Percentiles rank a stretch among this genome's conserved stretches.
phyloP scores from a whole-genome alignment of 2,113 vertebrate species.

The Anoura caudifer region DNA sequence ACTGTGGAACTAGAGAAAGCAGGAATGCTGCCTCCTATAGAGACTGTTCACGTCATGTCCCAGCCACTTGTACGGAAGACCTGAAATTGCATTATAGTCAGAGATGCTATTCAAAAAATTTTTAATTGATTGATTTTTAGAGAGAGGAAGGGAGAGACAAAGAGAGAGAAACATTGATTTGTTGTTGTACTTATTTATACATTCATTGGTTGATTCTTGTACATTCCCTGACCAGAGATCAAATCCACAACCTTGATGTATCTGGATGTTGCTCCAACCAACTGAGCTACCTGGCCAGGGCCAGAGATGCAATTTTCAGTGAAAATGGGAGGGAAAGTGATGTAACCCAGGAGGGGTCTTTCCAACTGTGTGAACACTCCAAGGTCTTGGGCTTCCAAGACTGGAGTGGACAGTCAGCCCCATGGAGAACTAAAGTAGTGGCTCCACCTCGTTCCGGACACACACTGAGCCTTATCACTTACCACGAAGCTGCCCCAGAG shows the following conservation, averaged over 20 bases:
- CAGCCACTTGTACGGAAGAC: neutral
- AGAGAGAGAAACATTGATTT: too few species aligned
- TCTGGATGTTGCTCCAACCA: too few species aligned
- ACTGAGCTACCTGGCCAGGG: too few species aligned
- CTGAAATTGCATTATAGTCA: neutral
- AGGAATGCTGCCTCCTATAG: neutral
- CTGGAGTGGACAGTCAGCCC: slow-evolving; percentile 61
- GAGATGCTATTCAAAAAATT: neutral
- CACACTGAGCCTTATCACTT: neutral
- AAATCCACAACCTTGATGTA: too few species aligned
- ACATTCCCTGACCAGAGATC: too few species aligned
- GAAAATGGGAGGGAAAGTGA: neutral
- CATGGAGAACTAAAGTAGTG: slow-evolving; percentile 65
- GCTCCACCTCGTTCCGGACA: neutral
- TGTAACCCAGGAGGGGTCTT: neutral
- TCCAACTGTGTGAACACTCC: neutral
- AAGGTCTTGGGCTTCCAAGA: slow-evolving; percentile 45
- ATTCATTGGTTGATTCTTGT: too few species aligned
- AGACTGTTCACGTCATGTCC: neutral
- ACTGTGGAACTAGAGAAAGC: neutral
- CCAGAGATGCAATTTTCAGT: neutral
- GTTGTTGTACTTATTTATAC: too few species aligned
- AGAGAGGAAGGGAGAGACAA: too few species aligned
- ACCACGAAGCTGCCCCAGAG: neutral
- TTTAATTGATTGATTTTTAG: too few species aligned